Evolutionary conservation across 2,113 vertebrate species (phyloP), one percentile per base, ranked within the genome.

Genomic region (Ornithorhynchus anatinus): DNA sequence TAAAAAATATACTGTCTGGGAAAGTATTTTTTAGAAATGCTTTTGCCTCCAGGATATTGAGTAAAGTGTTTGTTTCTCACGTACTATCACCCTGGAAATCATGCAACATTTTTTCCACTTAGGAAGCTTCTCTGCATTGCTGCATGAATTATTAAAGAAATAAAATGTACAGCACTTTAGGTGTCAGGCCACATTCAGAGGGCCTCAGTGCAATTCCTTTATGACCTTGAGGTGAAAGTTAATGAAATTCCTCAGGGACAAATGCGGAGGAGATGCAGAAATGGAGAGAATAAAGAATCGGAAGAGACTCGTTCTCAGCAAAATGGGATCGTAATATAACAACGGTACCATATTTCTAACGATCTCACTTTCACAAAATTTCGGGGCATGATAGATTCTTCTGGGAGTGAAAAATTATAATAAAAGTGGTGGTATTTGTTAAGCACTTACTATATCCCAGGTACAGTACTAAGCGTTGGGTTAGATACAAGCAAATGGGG

Each of bases 101-200:
- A 1, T 29, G 62, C 17, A 56, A 23, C 13, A 3, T 84, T 77
- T 81, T 71, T 45, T 75, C 7, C 33, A 75, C 8, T 59, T 60
- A 53, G 38, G 52, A 77, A 42, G 10, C 32, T 72, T 67, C 22
- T 65, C 56, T 80, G 13, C 1, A 1, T 53, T 44, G 72, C 31
- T 84, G 76, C 42, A 12, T 79, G 56, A 70, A 68, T 82, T 74
- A 81, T 44, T 80, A 38, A 78, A 53, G 42, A 69, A 62, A 33
- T 39, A 33, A 66, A 16, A 0, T 2, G 35, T 59, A 14, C 37
- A 53, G 70, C 67, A 57, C 47, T 65, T 75, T 6, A 32, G 23
- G 42, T 81, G 25, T 72, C 60, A 60, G 9, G 58, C 59, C 19
- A 7, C 17, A 9, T 47, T 72, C 51, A 47, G 40, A 59, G 35